Evolutionary conservation across 1,140 invertebrate species (phyloP), one percentile per base, ranked within the genome.

Genomic region (Acyrthosiphon pisum): DNA sequence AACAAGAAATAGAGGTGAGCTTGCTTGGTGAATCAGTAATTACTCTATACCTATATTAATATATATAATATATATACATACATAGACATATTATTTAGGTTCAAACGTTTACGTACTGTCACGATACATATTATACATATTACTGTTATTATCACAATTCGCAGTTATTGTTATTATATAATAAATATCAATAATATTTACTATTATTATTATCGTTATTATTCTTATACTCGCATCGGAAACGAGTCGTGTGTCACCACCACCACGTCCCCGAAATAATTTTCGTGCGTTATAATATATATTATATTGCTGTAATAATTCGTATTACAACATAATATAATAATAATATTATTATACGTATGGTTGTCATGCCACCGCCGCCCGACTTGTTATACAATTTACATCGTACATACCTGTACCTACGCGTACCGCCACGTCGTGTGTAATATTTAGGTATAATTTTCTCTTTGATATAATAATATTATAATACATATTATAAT

Each of bases 261-360:
- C n/a, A 76, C 60, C 14, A 2, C 30, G 60, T 76, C 60, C 7
- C 60, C 14, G 6, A 76, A 76, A 76, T 76, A 14, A 76, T 76
- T 76, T 76, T 35, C 60, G 60, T 76, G 60, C n/a, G 60, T 76
- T 76, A n/a, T 76, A 76, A 76, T 30, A 60, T 76, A n/a, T 68
- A 76, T 76, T 76, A n/a, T 76, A 76, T 76, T 20, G 60, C n/a
- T 18, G 60, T 76, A 76, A 76, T 76, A 76, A 76, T 76, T 76
- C 60, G 60, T 76, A 76, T 76, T 35, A 76, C 14, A 18, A 76
- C 30, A n/a, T 76, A 7, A n/a, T 76, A 76, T 76, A 76, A 76
- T n/a, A 76, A 76, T 76, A 76, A 76, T 76, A 76, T 22, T 68
- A 68, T 68, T 76, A 76, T n/a, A 76, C 60, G 60, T n/a, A 76